phyloP scores from a whole-genome alignment of 2,113 vertebrate genomes.

The Perccottus glenii region DNA sequence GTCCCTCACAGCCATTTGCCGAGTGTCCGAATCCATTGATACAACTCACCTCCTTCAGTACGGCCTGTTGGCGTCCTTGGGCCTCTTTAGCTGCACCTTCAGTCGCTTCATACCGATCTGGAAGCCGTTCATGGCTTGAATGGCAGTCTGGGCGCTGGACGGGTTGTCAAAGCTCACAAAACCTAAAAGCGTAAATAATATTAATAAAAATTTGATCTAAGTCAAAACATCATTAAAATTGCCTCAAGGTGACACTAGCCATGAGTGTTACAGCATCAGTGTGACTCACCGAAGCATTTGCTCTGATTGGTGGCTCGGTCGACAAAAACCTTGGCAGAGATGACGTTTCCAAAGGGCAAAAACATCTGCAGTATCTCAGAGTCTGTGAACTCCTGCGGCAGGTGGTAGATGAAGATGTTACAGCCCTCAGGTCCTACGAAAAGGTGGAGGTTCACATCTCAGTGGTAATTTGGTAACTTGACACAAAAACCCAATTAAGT shows the following conservation, averaged over 20 bases:
- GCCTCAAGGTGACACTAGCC: background rate
- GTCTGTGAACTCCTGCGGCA: conserved; percentile 97
- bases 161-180: conserved; percentile 98
- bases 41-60: conserved; percentile 81
- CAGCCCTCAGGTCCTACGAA: conserved; percentile 92
- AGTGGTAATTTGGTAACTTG: background rate
- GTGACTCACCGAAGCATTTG: conserved; percentile 93
- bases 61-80: conserved; percentile 93
- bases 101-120: conserved; percentile 97
- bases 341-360: conserved; percentile 96
- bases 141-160: conserved; percentile 91
- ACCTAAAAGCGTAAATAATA: conserved; percentile 65
- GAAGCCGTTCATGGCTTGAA: conserved; percentile 98
- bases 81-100: conserved; percentile 95
- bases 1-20: conserved; percentile 13
- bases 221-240: background rate
- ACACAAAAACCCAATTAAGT: no score
- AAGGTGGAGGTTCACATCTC: conserved; percentile 15
- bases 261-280: background rate
- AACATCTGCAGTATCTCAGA: conserved; percentile 97
- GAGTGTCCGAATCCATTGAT: conserved; percentile 16
- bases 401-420: conserved; percentile 99
- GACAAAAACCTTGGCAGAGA: conserved; percentile 97
- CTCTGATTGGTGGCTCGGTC: conserved; percentile 98
- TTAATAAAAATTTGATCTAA: background rate